phyloP scores from a whole-genome alignment of 2,797 vertebrate species.

The Falco concolor region DNA sequence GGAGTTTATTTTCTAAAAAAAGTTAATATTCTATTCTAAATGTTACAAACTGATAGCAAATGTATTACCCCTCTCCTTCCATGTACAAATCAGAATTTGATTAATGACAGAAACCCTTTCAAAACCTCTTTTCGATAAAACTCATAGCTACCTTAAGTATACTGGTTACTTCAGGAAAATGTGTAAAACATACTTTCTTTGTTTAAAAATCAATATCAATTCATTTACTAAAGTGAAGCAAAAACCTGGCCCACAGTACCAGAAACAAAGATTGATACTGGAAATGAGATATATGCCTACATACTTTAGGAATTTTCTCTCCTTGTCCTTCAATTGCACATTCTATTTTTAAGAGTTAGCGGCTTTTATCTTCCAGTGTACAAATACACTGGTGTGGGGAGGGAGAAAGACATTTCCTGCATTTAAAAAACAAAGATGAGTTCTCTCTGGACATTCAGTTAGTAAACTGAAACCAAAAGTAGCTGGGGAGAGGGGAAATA shows the following conservation, averaged over 20 bases:
- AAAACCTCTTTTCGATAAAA: neutral
- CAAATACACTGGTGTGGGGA: neutral
- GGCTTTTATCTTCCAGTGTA: neutral
- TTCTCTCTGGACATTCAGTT: neutral
- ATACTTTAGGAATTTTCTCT: neutral
- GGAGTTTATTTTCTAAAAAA: neutral
- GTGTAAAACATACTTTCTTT: neutral
- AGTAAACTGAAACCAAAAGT: neutral
- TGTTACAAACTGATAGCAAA: neutral
- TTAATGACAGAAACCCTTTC: neutral
- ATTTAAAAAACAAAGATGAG: neutral
- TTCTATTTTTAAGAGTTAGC: neutral
- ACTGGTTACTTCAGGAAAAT: neutral
- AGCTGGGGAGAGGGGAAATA: neutral
- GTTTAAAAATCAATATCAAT: slow-evolving; percentile 13
- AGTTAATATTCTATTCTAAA: neutral
- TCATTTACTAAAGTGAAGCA: neutral
- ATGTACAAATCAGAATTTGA: neutral
- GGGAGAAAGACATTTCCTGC: neutral
- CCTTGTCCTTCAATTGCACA: neutral
- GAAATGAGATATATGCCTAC: neutral
- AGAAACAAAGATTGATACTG: neutral
- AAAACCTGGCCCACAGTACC: neutral
- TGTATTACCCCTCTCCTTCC: neutral
- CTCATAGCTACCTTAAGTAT: neutral